Evolutionary conservation across 2,113 vertebrate species (phyloP), one percentile per base, ranked within the genome.

Genomic region (Eurystomus gularis): DNA sequence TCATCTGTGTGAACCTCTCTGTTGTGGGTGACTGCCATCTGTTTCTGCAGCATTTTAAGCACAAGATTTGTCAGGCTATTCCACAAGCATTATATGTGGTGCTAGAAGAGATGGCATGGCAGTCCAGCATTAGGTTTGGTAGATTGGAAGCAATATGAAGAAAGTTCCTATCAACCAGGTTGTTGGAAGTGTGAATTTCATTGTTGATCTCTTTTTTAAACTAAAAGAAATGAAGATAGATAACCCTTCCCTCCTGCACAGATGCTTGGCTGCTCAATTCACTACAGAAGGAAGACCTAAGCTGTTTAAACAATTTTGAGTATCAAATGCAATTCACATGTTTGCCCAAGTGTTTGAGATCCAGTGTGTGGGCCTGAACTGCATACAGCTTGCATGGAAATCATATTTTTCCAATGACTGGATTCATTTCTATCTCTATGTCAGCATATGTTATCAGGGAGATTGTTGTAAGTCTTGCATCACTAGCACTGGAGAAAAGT

Each of bases 41-140:
- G 92, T 94, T 95, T 94, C 90, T 92, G 78, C 24, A 37, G 85
- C 79, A n/a, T 93, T 82, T 73, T 73, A 89, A 94, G 62, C 70
- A 55, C 17, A 55, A 69, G 52, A 48, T 72, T 91, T 90, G 52
- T 79, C 66, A 82, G 68, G 76, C 64, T 84, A 44, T 70, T 90
- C 54, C n/a, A 37, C 10, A 28, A 77, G n/a, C 31, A 17, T 76
- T 90, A 48, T 62, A 23, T 89, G 29, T 65, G 40, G 58, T 85
- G 70, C 20, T 94, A 31, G 58, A 72, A 86, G 60, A 90, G 54
- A 51, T 76, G 28, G 71, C 40, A 42, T 55, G 48, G n/a, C 40
- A 71, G 46, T 49, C 35, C 58, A 62, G 64, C 75, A 71, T 46
- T 81, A 29, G 46, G 37, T 71, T 81, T 76, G 33, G 33, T 82